Conservation (phyloP, 1,140 invertebrate species). For the Euglossa dilemma region DNA sequence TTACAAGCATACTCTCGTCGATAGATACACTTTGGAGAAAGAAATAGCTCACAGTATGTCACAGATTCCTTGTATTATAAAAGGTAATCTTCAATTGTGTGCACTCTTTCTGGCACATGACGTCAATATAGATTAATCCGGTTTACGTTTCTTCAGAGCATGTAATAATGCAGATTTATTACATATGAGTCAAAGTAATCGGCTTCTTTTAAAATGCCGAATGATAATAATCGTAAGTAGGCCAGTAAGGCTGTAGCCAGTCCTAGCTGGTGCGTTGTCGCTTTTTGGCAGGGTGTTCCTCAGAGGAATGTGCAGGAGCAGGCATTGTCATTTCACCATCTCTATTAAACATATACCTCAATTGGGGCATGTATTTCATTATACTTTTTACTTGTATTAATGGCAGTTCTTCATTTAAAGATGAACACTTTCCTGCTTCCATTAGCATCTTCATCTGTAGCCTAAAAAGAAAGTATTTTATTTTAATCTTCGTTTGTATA, state of each 20-base stretch:
- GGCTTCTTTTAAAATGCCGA: slow-evolving; percentile 77
- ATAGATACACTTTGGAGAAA: slow-evolving; percentile 67
- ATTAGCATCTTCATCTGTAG: slow-evolving; percentile 89
- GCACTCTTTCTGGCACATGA: slow-evolving; percentile 41
- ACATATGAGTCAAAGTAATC: slow-evolving; percentile 25
- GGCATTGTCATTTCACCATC: slow-evolving; percentile 72
- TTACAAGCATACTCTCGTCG: slow-evolving; percentile 50
- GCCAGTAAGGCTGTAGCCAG: slow-evolving; percentile 84
- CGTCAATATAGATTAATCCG: slow-evolving; percentile 44
- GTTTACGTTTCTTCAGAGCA: slow-evolving; percentile 16
- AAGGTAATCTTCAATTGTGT: slow-evolving; percentile 41
- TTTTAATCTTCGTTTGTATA: slow-evolving; percentile 15
- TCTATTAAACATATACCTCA: slow-evolving; percentile 89
- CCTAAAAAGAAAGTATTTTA: slow-evolving; percentile 80
- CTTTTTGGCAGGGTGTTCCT: slow-evolving; percentile 83
- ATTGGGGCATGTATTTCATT: slow-evolving; percentile 92
- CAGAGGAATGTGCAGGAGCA: slow-evolving; percentile 74
- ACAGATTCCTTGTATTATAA: slow-evolving; percentile 52
- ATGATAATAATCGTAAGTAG: slow-evolving; percentile 82
- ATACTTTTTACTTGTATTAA: slow-evolving; percentile 91
- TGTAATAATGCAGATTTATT: slow-evolving; percentile 16
- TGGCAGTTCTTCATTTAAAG: slow-evolving; percentile 85
- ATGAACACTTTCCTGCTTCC: slow-evolving; percentile 88
- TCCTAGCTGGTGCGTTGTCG: slow-evolving; percentile 86
- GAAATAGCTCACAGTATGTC: slow-evolving; percentile 60